phyloP scores from a whole-genome alignment of 2,797 vertebrate genomes.

The Xenops minutus region DNA sequence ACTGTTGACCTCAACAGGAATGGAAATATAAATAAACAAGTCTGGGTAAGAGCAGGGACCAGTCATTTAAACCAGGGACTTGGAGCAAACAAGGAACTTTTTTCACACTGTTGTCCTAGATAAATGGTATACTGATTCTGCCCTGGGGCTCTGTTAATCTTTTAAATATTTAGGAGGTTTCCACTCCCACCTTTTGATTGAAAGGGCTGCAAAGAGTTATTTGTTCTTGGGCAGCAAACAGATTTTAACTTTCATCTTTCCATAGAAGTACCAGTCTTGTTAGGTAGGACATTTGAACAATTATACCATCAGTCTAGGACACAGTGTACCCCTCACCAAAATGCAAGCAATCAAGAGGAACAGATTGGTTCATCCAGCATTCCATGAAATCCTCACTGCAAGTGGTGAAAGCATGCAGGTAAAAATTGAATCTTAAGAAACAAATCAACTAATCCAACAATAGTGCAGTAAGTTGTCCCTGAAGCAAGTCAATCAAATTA shows the following conservation, averaged over 20 bases:
- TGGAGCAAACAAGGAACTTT: neutral
- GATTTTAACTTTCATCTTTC: neutral
- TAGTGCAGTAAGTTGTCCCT: neutral
- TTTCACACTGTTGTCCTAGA: neutral
- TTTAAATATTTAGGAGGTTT: neutral
- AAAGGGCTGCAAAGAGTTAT: neutral
- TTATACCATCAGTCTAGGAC: neutral
- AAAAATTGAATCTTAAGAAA: neutral
- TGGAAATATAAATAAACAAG: neutral
- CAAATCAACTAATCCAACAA: neutral
- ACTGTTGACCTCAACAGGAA: constrained; percentile 1
- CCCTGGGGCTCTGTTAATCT: neutral
- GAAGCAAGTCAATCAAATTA: neutral
- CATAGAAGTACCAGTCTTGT: neutral
- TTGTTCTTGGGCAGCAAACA: neutral
- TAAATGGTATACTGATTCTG: neutral
- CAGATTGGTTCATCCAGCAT: neutral
- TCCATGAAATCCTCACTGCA: neutral
- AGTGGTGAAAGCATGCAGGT: neutral
- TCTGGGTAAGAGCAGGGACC: neutral
- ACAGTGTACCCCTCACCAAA: neutral
- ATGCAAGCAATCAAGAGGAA: neutral
- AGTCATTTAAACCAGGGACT: neutral
- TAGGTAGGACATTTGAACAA: neutral
- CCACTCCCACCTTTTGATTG: neutral